A percentile compares a stretch with the other conserved stretches of the same genome.
These are phyloP conservation scores for Linepithema humile DNA, from an alignment of 1,140 invertebrate species.

Conservation along the genomic window DNA sequence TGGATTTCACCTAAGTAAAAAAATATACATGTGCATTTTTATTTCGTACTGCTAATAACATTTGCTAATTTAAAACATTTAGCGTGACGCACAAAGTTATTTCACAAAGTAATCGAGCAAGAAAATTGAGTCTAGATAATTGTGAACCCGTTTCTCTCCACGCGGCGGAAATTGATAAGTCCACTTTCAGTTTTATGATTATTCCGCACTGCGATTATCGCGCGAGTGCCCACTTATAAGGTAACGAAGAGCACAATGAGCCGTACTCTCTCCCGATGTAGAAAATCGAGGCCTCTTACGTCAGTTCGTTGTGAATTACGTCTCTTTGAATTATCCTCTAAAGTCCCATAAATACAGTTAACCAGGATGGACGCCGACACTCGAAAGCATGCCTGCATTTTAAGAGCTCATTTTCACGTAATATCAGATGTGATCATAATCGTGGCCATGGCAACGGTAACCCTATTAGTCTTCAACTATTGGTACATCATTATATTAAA, in stretches of 20 bases:
- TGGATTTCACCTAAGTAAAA: background rate
- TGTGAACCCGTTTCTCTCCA: conserved; percentile 9
- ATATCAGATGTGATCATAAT: conserved; percentile 1
- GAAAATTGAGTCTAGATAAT: background rate
- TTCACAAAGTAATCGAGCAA: background rate
- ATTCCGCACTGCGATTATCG: background rate
- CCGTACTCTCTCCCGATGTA: conserved; percentile 5
- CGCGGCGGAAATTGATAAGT: conserved; percentile 14
- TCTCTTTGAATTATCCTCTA: conserved; percentile 44
- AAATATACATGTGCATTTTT: background rate
- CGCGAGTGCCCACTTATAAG: conserved; percentile 25
- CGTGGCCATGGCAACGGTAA: background rate
- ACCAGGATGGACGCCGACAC: background rate
- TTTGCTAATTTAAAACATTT: conserved; percentile 53
- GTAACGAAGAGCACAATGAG: background rate
- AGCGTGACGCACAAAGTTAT: conserved; percentile 2
- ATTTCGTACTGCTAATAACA: conserved; percentile 19
- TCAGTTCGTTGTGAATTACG: conserved; percentile 5
- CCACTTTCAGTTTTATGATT: conserved; percentile 62
- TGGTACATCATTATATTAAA: background rate
- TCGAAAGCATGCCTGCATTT: background rate
- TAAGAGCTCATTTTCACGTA: conserved; percentile 25
- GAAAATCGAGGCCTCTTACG: background rate
- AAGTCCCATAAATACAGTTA: conserved; percentile 33
- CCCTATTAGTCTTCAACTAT: background rate